Conservation (phyloP, 2,888 invertebrate species). For the Mythimna loreyi region DNA sequence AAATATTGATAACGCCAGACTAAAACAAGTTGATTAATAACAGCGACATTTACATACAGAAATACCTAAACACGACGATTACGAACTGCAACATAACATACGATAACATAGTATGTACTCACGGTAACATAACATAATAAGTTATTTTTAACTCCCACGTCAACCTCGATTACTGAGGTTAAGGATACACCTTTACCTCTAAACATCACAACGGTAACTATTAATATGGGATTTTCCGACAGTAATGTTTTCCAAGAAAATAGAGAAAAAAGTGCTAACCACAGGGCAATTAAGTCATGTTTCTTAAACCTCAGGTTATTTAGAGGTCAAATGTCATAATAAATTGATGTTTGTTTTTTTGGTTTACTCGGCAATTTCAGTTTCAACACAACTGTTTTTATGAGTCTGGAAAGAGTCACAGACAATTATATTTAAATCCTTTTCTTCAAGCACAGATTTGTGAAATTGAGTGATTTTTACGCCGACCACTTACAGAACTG, state of each 20-base stretch:
- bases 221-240: conserved; percentile 30
- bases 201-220: conserved; percentile 25
- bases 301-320: conserved; percentile 8
- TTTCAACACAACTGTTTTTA: not conserved
- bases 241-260: conserved; percentile 8
- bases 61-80: conserved; percentile 22
- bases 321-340: conserved; percentile 27
- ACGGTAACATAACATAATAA: conserved; percentile 33
- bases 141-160: conserved; percentile 58
- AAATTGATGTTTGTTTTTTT: conserved; percentile 22
- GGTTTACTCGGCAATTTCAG: conserved; percentile 1
- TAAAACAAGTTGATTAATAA: conserved; percentile 37
- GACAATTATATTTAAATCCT: not conserved
- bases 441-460: no score
- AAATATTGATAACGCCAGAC: conserved; percentile 12
- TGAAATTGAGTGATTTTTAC: no score
- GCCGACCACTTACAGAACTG: no score
- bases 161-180: conserved; percentile 57
- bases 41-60: conserved; percentile 12
- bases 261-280: conserved; percentile 1
- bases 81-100: conserved; percentile 39
- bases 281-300: conserved; percentile 1
- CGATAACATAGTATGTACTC: not conserved
- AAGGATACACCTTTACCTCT: conserved; percentile 40
- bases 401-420: not conserved